Conservation (phyloP, 2,113 vertebrate species). For the Speoplatyrhinus poulsoni region DNA sequence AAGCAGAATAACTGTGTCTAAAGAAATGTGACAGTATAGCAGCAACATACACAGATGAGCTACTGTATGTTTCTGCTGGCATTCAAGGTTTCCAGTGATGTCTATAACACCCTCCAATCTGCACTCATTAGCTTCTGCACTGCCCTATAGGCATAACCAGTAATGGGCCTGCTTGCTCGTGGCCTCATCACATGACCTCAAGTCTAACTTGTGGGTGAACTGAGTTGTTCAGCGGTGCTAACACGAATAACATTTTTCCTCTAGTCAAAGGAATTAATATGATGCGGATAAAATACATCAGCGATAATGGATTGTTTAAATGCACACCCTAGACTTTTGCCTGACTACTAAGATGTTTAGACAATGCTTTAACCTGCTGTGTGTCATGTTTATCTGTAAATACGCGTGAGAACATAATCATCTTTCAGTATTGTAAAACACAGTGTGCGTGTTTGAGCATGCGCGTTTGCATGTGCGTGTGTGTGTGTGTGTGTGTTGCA, state of each 20-base stretch:
- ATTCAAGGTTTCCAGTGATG: constrained; percentile 49
- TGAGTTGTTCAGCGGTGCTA: constrained; percentile 37
- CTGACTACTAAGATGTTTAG: constrained; percentile 33
- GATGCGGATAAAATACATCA: constrained; percentile 13
- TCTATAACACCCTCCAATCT: constrained; percentile 62
- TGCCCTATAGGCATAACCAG: constrained; percentile 52
- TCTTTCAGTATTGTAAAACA: constrained; percentile 19
- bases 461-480: too few species aligned
- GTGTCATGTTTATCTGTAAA: constrained; percentile 42
- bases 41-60: too few species aligned
- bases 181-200: constrained; percentile 62
- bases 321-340: constrained; percentile 36
- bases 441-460: too few species aligned
- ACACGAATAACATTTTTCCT: constrained; percentile 52
- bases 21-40: too few species aligned
- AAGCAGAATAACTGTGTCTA: too few species aligned
- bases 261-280: constrained; percentile 38
- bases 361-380: constrained; percentile 48
- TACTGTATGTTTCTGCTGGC: too few species aligned
- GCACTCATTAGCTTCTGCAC: constrained; percentile 60
- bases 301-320: constrained; percentile 16
- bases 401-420: constrained; percentile 27
- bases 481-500: too few species aligned
- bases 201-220: constrained; percentile 62
- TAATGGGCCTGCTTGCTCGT: constrained; percentile 68